Percentiles rank a stretch among this genome's conserved stretches.
Evolutionary conservation across 2,113 vertebrate genomes (phyloP).

Genomic region (Poicephalus gulielmi): DNA sequence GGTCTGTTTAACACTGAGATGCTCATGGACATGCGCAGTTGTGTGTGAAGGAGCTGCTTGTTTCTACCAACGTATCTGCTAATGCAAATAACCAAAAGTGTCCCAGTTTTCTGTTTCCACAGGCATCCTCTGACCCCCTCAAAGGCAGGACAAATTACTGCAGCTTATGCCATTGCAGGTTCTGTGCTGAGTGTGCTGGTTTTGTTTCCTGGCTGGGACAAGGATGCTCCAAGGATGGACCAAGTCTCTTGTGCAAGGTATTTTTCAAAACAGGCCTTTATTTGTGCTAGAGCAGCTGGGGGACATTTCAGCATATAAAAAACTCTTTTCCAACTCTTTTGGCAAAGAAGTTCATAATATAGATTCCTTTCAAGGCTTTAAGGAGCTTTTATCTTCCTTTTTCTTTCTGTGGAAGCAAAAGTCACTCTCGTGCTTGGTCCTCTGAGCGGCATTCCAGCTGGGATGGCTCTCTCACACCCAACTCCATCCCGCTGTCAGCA

Average conservation of each 20-base stretch:
- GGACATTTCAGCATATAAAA: background rate
- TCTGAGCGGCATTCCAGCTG: constrained; percentile 34
- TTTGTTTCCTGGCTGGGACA: background rate
- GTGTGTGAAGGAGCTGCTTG: background rate
- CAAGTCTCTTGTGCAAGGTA: background rate
- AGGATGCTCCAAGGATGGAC: background rate
- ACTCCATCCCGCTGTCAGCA: background rate
- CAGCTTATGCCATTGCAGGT: background rate
- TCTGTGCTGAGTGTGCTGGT: background rate
- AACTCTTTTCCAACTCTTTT: background rate
- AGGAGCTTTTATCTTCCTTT: background rate
- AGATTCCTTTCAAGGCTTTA: background rate
- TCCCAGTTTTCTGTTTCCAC: background rate
- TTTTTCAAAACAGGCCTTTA: background rate
- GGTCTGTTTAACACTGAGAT: background rate
- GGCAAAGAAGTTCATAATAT: background rate
- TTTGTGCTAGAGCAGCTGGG: background rate
- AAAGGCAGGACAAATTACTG: accelerated
- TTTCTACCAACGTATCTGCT: background rate
- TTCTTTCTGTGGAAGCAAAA: background rate
- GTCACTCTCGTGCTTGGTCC: background rate
- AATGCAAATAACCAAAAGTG: no score
- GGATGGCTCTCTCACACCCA: constrained; percentile 54
- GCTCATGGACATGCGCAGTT: accelerated
- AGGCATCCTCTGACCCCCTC: background rate